Base-by-base conservation (phyloP, 1,140 invertebrate genomes). In the Tribolium madens region DNA sequence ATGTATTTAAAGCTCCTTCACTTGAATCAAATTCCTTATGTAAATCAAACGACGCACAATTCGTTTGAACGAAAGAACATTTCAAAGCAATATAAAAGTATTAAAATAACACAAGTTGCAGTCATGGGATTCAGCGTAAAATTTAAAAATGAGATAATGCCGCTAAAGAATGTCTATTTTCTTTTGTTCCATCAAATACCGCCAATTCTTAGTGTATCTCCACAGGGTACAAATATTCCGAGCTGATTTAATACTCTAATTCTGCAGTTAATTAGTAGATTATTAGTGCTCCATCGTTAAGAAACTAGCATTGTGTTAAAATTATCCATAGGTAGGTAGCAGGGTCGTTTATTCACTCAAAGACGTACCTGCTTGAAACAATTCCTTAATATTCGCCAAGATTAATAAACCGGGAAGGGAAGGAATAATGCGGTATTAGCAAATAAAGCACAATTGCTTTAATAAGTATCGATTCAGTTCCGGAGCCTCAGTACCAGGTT, bases 391-490 rank as follows among this genome's bases (percentile, higher is more conserved):
- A 64, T 64, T 64, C 57, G 12, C 53, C n/a, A n/a, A n/a, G n/a
- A n/a, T n/a, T n/a, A n/a, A n/a, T n/a, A n/a, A n/a, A n/a, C 57
- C 26, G 57, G 4, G 57, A 33, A 64, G 57, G 57, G 57, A 64
- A 26, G 57, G 57, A 64, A 33, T 64, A 64, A 64, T 64, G 57
- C 57, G 21, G 57, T 64, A 26, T 64, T 64, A 64, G 57, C 26
- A 64, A 64, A 64, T 64, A 64, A 33, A 64, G 57, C 57, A 64
- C 57, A 31, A 64, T 33, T 64, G 57, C 57, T 64, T 64, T 64
- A 64, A 64, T 64, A 64, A 64, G 57, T 64, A 64, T 64, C 12
- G 57, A 64, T 64, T 64, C 12, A 33, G 57, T 64, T 64, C 57
- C 57, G 57, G 57, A 33, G 26, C 57, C 36, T 14, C 57, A 12